Evolutionary conservation across 2,888 invertebrate genomes (phyloP).

Genomic region (Microplitis deprimator): DNA sequence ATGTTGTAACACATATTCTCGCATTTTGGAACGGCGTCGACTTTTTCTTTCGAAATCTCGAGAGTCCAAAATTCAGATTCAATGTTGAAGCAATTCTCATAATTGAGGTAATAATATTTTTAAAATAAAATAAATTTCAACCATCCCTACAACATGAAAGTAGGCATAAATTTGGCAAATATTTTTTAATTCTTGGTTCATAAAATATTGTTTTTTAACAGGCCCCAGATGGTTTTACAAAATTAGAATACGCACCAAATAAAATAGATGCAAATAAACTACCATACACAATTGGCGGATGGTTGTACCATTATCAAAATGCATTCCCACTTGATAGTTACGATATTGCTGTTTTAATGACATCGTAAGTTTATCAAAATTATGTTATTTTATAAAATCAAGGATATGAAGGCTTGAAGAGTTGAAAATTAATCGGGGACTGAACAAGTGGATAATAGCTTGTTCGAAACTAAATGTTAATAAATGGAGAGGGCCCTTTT

Average conservation of each 20-base stretch:
- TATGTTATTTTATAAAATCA: too few species aligned
- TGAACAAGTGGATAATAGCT: too few species aligned
- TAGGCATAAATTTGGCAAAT: too few species aligned
- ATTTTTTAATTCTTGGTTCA: not conserved
- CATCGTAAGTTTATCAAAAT: not conserved
- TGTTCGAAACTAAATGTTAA: too few species aligned
- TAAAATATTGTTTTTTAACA: not conserved
- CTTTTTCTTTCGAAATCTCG: not conserved
- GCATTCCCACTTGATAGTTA: not conserved
- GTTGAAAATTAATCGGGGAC: too few species aligned
- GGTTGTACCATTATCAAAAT: not conserved
- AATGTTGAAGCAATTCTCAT: not conserved
- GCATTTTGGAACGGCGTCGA: not conserved
- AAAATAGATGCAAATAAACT: not conserved
- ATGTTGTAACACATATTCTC: not conserved
- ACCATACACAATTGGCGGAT: not conserved
- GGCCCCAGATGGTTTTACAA: not conserved
- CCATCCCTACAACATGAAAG: not conserved
- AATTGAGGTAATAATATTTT: not conserved
- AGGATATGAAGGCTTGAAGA: too few species aligned
- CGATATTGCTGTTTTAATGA: not conserved
- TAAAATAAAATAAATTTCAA: not conserved
- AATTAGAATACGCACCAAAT: not conserved
- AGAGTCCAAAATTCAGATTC: not conserved
- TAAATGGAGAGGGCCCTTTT: too few species aligned